Percentiles rank a stretch among this genome's conserved stretches.
Evolutionary conservation across 2,797 vertebrate species (phyloP).

Genomic region (Megaceryle alcyon): DNA sequence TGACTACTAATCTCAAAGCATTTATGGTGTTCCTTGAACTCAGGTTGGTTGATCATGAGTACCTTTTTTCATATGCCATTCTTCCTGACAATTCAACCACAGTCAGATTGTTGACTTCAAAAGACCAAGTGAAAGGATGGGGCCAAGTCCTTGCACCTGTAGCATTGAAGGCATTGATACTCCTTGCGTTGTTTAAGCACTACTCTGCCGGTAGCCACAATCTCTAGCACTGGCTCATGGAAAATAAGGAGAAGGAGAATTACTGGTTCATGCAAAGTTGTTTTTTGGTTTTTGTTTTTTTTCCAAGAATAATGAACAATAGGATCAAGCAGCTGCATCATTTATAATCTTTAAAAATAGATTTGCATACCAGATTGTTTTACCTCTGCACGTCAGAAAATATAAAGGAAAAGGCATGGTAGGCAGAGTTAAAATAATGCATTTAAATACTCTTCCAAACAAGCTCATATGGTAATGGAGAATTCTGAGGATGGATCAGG

Average conservation of each 20-base stretch:
- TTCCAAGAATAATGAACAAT: neutral
- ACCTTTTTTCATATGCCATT: slow-evolving; percentile 21
- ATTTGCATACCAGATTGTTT: neutral
- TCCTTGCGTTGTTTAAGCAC: neutral
- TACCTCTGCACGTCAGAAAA: neutral
- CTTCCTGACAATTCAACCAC: neutral
- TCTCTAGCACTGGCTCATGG: neutral
- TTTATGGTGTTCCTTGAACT: neutral
- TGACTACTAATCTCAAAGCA: neutral
- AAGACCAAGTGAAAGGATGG: neutral
- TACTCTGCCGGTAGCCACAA: neutral
- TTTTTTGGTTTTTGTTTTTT: neutral
- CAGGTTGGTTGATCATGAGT: neutral
- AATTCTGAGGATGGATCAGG: neutral
- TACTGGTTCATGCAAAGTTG: neutral
- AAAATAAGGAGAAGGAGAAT: neutral
- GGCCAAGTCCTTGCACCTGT: neutral
- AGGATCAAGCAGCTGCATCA: neutral
- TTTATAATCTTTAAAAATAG: neutral
- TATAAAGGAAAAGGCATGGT: neutral
- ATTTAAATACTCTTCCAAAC: neutral
- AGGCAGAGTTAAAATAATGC: neutral
- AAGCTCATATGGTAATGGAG: neutral
- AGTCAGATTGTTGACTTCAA: neutral
- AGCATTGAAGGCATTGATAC: neutral